Evolutionary conservation across 2,797 vertebrate genomes (phyloP).

Genomic region (Lepus townsendii): DNA sequence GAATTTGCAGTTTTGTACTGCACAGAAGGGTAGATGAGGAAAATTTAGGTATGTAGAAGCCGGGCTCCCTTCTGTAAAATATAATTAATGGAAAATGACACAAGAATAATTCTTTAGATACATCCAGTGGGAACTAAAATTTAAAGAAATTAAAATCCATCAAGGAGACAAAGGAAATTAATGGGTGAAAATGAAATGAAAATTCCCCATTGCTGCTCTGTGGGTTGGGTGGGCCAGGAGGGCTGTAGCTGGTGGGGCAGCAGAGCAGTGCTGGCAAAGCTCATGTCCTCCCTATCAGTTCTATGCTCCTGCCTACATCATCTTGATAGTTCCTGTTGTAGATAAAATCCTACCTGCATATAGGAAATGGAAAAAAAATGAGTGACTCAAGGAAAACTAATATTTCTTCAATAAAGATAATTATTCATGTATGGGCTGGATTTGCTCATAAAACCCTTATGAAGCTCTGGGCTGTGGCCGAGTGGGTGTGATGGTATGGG

Average conservation of each 20-base stretch:
- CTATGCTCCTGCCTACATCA: too few species aligned
- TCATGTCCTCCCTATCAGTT: too few species aligned
- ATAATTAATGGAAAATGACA: neutral
- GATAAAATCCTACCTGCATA: neutral
- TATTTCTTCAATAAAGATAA: neutral
- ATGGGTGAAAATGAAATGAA: neutral
- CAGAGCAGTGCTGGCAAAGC: too few species aligned
- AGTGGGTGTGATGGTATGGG: too few species aligned
- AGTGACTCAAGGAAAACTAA: neutral
- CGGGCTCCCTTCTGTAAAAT: conserved; percentile 11
- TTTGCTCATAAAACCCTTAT: neutral
- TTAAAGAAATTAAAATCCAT: neutral
- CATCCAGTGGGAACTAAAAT: neutral
- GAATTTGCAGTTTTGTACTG: too few species aligned
- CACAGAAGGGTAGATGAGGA: too few species aligned
- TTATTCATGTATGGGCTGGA: neutral
- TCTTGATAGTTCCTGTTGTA: neutral
- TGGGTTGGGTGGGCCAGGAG: too few species aligned
- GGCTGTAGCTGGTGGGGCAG: too few species aligned
- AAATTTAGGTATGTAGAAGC: too few species aligned
- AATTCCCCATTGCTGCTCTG: neutral
- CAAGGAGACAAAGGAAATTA: neutral
- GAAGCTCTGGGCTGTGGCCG: neutral
- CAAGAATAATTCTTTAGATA: conserved; percentile 6
- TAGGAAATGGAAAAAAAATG: neutral